Percentiles rank a stretch among this genome's conserved stretches.
These are phyloP conservation scores for Ptychadena robeensis DNA, from an alignment of 2,797 vertebrate species.

Conservation along the genomic window DNA sequence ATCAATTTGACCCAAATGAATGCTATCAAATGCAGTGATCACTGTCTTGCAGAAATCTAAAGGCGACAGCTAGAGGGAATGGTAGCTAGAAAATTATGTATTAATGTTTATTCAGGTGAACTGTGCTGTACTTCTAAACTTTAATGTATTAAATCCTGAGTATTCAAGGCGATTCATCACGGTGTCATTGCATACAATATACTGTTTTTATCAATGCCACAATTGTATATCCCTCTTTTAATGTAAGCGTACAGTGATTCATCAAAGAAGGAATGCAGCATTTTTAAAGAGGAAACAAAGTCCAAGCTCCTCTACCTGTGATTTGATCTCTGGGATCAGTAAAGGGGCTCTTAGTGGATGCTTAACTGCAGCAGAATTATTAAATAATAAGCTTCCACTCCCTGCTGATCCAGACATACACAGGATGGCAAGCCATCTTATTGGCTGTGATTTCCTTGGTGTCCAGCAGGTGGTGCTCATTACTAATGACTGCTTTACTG, in stretches of 20 bases:
- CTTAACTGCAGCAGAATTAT: neutral
- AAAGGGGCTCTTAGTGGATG: neutral
- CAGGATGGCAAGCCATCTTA: neutral
- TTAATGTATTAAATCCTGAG: conserved; percentile 22
- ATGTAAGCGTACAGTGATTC: conserved; percentile 47
- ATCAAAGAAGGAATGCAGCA: conserved; percentile 18
- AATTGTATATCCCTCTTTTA: conserved; percentile 37
- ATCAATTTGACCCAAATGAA: neutral
- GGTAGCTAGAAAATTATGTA: conserved; percentile 17
- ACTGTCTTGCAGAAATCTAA: neutral
- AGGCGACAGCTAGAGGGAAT: neutral
- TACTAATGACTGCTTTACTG: conserved; percentile 8
- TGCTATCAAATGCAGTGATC: neutral
- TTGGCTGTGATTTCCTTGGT: neutral
- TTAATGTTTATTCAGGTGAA: conserved; percentile 27
- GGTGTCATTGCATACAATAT: conserved; percentile 17
- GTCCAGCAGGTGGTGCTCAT: conserved; percentile 44
- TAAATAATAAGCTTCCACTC: neutral
- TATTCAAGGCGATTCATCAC: conserved; percentile 35
- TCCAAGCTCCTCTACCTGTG: neutral
- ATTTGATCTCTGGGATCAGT: neutral
- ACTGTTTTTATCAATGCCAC: conserved; percentile 48
- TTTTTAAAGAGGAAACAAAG: neutral
- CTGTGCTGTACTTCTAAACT: neutral
- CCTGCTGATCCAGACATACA: neutral